Percentiles rank a stretch among this genome's conserved stretches.
Evolutionary conservation across 2,113 vertebrate species (phyloP).

Genomic region (Heptranchias perlo): DNA sequence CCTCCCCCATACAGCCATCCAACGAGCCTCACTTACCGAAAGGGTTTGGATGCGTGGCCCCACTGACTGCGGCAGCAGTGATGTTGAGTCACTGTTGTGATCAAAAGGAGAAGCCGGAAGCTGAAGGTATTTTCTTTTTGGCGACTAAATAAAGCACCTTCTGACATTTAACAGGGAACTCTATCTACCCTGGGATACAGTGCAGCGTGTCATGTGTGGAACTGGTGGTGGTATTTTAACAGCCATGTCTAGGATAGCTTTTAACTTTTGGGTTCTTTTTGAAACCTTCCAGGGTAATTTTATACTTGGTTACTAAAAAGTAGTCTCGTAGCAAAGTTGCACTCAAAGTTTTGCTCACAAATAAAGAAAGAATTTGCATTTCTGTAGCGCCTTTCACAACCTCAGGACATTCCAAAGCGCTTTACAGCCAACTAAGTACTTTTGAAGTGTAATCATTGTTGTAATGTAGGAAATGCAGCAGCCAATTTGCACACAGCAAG

Average conservation of each 20-base stretch:
- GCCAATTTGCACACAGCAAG: neutral
- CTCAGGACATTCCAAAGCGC: neutral
- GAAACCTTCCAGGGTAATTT: neutral
- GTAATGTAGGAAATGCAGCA: neutral
- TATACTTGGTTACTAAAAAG: neutral
- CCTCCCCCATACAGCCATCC: too few relatives aligned
- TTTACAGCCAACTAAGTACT: neutral
- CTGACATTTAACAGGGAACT: neutral
- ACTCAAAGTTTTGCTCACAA: neutral
- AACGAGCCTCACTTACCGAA: neutral
- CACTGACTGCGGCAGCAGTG: neutral
- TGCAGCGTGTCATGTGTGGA: neutral
- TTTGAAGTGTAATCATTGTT: neutral
- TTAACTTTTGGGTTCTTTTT: neutral
- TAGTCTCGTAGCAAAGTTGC: neutral
- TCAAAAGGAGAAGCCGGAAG: neutral
- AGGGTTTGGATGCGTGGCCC: neutral
- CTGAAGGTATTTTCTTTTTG: neutral
- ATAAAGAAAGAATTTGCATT: neutral
- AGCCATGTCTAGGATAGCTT: neutral
- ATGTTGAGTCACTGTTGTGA: neutral
- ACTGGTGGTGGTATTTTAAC: neutral
- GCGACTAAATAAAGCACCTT: neutral
- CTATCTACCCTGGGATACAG: neutral
- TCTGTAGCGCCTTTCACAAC: neutral